Evolutionary conservation across 2,888 invertebrate genomes (phyloP).

Genomic region (Andrena dorsata): DNA sequence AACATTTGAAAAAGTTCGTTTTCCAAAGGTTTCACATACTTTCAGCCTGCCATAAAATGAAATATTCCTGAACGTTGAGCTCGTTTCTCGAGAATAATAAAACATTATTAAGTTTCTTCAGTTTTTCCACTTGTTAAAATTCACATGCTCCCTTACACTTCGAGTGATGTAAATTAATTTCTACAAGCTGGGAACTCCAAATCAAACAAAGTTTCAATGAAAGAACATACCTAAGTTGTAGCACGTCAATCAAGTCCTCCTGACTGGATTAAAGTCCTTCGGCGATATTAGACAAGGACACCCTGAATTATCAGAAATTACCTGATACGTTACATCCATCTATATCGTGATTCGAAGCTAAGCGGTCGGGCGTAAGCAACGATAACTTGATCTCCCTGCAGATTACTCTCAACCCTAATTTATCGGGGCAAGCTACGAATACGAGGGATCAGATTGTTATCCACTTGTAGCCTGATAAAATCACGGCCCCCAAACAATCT

Average conservation of each 20-base stretch:
- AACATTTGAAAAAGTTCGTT: too few relatives aligned
- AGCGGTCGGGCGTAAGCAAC: conserved; percentile 33
- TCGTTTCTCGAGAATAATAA: too few relatives aligned
- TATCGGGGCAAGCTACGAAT: conserved; percentile 41
- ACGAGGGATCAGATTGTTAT: conserved; percentile 60
- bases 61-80: too few relatives aligned
- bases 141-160: too few relatives aligned
- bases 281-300: not conserved
- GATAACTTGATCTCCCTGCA: conserved; percentile 60
- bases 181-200: too few relatives aligned
- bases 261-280: not conserved
- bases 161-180: too few relatives aligned
- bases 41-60: too few relatives aligned
- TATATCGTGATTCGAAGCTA: conserved; percentile 20
- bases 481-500: conserved; percentile 38
- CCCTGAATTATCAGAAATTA: conserved; percentile 33
- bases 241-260: not conserved
- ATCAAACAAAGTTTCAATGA: too few relatives aligned
- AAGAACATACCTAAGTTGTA: too few relatives aligned
- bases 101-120: too few relatives aligned
- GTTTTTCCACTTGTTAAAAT: too few relatives aligned
- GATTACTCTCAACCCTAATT: conserved; percentile 58
- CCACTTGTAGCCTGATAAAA: conserved; percentile 62
- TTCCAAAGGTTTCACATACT: too few relatives aligned
- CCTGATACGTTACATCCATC: conserved; percentile 21